phyloP scores from a whole-genome alignment of 2,113 vertebrate genomes.

The Aphyosemion australe region DNA sequence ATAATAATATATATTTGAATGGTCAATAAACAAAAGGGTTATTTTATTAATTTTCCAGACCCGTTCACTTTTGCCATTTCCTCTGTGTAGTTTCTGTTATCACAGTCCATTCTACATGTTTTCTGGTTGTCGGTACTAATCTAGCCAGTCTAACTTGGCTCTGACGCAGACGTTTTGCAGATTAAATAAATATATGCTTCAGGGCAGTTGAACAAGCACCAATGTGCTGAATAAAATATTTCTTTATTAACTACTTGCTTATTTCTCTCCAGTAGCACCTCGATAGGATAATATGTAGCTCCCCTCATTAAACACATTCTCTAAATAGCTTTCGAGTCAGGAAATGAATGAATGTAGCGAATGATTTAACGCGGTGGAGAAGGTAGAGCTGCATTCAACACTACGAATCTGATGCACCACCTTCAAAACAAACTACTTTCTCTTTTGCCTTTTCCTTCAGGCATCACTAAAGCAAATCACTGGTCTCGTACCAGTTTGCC shows the following conservation, averaged over 20 bases:
- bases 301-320: not conserved
- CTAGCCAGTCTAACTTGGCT: constrained; percentile 15
- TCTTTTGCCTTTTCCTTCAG: too few relatives aligned
- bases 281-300: not conserved
- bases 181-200: not conserved
- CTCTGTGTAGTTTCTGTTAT: constrained; percentile 5
- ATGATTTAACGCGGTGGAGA: too few relatives aligned
- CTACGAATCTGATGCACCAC: too few relatives aligned
- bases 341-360: not conserved
- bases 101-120: constrained; percentile 18
- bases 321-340: not conserved
- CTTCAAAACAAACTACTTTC: too few relatives aligned
- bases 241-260: constrained; percentile 19
- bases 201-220: not conserved
- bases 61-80: not conserved
- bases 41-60: not conserved
- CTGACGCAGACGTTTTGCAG: too few relatives aligned
- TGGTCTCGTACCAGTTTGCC: too few relatives aligned
- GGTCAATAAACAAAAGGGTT: too few relatives aligned
- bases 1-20: too few relatives aligned
- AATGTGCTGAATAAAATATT: not conserved
- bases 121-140: constrained; percentile 28
- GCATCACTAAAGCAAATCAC: too few relatives aligned
- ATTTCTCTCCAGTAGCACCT: not conserved
- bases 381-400: too few relatives aligned